Percentiles rank a stretch among this genome's conserved stretches.
Evolutionary conservation across 2,888 invertebrate genomes (phyloP).

Genomic region (Palloptera scutellata): DNA sequence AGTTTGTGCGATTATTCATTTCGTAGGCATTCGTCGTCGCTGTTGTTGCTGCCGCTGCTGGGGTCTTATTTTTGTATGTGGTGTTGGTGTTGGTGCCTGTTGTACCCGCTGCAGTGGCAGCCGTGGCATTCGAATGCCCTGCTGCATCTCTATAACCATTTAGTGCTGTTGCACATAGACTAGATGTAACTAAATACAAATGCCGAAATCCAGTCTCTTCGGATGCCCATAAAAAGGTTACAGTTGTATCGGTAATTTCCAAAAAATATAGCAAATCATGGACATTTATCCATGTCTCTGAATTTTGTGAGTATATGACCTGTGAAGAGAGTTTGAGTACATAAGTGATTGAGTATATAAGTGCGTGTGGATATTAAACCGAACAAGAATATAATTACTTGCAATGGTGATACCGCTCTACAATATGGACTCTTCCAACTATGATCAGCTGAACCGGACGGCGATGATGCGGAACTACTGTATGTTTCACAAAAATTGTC

Average conservation of each 20-base stretch:
- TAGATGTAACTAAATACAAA: constrained; percentile 80
- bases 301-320: constrained; percentile 65
- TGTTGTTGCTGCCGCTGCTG: constrained; percentile 4
- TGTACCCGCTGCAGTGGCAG: constrained; percentile 22
- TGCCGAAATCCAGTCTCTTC: constrained; percentile 92
- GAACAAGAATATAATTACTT: constrained; percentile 41
- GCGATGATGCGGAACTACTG: constrained; percentile 64
- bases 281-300: constrained; percentile 92
- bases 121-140: constrained; percentile 4
- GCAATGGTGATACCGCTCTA: constrained; percentile 59
- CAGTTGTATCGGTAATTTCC: constrained; percentile 62
- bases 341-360: too few species aligned
- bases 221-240: constrained; percentile 88
- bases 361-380: neutral
- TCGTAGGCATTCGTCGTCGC: constrained; percentile 21
- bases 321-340: constrained; percentile 26
- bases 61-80: neutral
- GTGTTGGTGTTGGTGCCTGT: constrained; percentile 11
- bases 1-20: constrained; percentile 29
- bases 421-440: constrained; percentile 63
- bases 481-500: constrained; percentile 73
- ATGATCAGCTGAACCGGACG: constrained; percentile 60
- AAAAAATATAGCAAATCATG: constrained; percentile 90
- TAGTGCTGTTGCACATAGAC: constrained; percentile 63
- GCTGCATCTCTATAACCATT: constrained; percentile 65